Conservation (phyloP, 1,140 invertebrate genomes). For the Drosophila ananassae region DNA sequence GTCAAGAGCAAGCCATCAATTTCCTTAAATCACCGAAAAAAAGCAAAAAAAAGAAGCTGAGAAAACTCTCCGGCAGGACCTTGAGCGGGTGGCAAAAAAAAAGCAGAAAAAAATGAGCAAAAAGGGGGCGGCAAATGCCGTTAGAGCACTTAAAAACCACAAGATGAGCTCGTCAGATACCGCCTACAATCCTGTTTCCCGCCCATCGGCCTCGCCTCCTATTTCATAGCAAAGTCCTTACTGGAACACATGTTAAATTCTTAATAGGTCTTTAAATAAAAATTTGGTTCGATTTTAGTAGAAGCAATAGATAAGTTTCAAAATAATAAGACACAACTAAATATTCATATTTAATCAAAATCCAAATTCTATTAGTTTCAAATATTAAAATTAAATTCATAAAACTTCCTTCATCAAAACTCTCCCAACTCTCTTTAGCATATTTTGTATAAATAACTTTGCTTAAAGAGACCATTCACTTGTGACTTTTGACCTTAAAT, state of each 20-base stretch:
- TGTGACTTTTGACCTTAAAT: not conserved
- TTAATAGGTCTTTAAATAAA: no score
- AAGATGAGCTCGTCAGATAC: slow-evolving; percentile 76
- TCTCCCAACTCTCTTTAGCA: no score
- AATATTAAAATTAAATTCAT: not conserved
- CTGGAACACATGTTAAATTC: slow-evolving; percentile 67
- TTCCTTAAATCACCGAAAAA: slow-evolving; percentile 70
- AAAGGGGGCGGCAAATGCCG: slow-evolving; percentile 4
- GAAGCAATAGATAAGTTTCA: no score
- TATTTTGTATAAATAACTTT: no score
- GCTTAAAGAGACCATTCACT: not conserved
- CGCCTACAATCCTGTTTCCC: slow-evolving; percentile 4
- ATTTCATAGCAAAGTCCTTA: not conserved
- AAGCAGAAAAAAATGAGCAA: not conserved
- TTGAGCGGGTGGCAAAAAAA: not conserved
- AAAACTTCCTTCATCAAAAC: no score
- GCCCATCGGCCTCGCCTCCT: not conserved
- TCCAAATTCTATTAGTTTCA: not conserved
- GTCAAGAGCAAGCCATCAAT: slow-evolving; percentile 71
- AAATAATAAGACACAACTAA: no score
- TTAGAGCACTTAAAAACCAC: slow-evolving; percentile 72
- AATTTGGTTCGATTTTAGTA: no score
- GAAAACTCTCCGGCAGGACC: slow-evolving; percentile 8
- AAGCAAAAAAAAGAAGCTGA: slow-evolving; percentile 23
- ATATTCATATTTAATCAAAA: no score